Evolutionary conservation across 1,140 invertebrate species (phyloP), one percentile per base, ranked within the genome.

Genomic region (Phymorhynchus buccinoides): DNA sequence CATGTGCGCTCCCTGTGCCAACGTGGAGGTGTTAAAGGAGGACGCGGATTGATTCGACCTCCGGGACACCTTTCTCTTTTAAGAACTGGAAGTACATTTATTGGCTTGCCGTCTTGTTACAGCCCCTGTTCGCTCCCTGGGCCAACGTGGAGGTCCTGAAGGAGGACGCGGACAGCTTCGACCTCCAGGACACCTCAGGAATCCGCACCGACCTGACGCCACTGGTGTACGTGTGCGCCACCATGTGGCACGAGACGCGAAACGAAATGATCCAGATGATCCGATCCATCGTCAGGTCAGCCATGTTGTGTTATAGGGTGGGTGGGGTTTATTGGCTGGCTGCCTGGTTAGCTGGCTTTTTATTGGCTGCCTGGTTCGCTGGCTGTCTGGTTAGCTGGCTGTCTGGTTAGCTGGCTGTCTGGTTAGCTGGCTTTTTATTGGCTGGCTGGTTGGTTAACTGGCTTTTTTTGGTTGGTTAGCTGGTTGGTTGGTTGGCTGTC

Each of bases 211-310:
- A 89, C 71, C 75, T 88, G 35, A 90, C 91, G 1, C 89, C 90
- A 7, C 84, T 89, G n/a, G 89, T 94, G 22, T 94, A 94, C 86
- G 88, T 93, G 16, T 94, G 94, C 86, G 94, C 94, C 37, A 94
- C 94, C 41, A 94, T 94, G 93, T 94, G 94, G 94, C 94, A 94
- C 85, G 94, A 94, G 85, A 94, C 91, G 0, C 88, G 75, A 77
- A 42, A 42, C 42, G 75, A 78, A 44, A 78, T 78, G 75, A 87
- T 89, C 1, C 92, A 94, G 86, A 90, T 94, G 88, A 85, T 94
- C n/a, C 91, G 93, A 84, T 94, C 93, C 27, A 91, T 94, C 83
- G 89, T 93, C 52, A 91, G 92, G 93, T 93, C 68, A 86, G 44
- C 44, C 4, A 30, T 4, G 9, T 6, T n/a, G 7, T 68, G 66